phyloP scores from a whole-genome alignment of 2,797 vertebrate species.

The Enoplosus armatus region DNA sequence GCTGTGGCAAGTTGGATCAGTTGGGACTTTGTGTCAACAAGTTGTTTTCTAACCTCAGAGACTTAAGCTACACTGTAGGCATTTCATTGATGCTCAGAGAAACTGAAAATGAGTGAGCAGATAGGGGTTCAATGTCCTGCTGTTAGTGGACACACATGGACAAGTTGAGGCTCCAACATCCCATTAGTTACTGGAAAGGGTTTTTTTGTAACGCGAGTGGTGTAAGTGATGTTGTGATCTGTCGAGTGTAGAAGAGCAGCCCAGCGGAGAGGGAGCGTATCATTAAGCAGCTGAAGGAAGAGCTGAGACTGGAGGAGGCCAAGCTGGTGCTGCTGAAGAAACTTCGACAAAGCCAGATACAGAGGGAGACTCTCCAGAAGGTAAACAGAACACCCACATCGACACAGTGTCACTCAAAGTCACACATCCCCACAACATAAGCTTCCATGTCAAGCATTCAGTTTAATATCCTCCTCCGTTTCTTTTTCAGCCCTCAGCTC shows the following conservation, averaged over 20 bases:
- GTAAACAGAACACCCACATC: constrained; percentile 71
- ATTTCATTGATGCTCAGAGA: constrained; percentile 9
- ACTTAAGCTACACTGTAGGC: not conserved
- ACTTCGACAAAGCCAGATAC: constrained; percentile 94
- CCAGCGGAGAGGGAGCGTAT: constrained; percentile 85
- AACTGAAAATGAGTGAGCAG: not conserved
- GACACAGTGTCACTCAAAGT: not conserved
- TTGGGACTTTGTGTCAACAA: not conserved
- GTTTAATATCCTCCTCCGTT: constrained; percentile 1
- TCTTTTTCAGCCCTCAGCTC: constrained; percentile 80
- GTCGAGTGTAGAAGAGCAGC: constrained; percentile 80
- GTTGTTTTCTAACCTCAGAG: not conserved
- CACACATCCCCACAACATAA: not conserved
- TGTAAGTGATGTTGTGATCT: constrained; percentile 53
- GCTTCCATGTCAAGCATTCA: not conserved
- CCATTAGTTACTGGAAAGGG: not conserved
- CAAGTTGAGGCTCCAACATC: not conserved
- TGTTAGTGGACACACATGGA: not conserved
- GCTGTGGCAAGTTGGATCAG: not conserved
- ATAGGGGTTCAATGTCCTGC: not conserved
- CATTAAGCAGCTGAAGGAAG: constrained; percentile 95
- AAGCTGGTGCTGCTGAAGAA: constrained; percentile 97
- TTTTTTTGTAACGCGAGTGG: constrained; percentile 16
- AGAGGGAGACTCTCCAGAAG: constrained; percentile 92
- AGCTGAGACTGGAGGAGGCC: constrained; percentile 94